Base-by-base conservation (phyloP, 2,888 invertebrate genomes). In the Rhabditoides inermis region DNA sequence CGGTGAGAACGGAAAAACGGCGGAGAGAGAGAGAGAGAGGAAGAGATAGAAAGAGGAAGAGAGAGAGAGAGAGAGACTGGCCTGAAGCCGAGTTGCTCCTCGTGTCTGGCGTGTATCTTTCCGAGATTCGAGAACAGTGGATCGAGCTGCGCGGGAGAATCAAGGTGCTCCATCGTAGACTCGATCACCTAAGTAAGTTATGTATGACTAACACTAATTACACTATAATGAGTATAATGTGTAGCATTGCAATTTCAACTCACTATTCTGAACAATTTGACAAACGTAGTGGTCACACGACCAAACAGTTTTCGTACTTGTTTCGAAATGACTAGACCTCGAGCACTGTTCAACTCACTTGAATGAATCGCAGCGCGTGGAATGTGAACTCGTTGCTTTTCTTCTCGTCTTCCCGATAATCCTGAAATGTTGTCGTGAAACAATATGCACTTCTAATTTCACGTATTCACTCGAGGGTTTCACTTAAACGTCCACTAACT, bases 31-130 rank as follows among this genome's bases (percentile, higher is more conserved):
- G n/a, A n/a, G 40, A 18, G n/a, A 40, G 10, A 7, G 40, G 7
- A 20, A 15, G 28, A 35, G 20, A 42, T 27, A 27, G 15, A 35
- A 6, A 42, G 20, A 20, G 23, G 30, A 18, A 10, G 3, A 28
- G 36, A 45, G 18, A 26, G 22, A 44, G 20, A 15, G 7, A 18
- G 15, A 44, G 27, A 4, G 20, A 49, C 45, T 28, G n/a, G 60
- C 65, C 65, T 64, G 49, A 68, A 68, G 32, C 68, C 68, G 7
- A 64, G 52, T 26, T 68, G 63, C 30, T 68, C 67, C 49, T 65
- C 64, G 25, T 64, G 62, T 40, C 58, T 52, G 2, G 63, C 65
- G 44, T 68, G 68, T n/a, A 68, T 55, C 30, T 62, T 62, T 7
- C 68, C 68, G 15, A 68, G 44, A 37, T 68, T 68, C 18, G 58